phyloP scores from a whole-genome alignment of 2,888 invertebrate species.

The Druceiella hillmani region DNA sequence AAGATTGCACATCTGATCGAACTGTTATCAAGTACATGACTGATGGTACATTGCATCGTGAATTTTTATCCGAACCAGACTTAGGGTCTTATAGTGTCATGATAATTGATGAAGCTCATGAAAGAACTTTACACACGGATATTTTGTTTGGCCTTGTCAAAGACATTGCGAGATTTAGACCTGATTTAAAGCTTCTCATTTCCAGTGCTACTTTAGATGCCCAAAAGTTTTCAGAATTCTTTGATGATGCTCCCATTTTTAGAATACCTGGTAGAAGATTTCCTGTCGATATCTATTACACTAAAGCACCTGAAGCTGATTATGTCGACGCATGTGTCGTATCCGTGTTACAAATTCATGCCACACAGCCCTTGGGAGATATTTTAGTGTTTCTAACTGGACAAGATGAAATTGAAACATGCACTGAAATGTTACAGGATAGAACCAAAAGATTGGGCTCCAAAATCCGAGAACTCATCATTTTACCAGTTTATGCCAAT shows the following conservation, averaged over 20 bases:
- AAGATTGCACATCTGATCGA: conserved; percentile 97
- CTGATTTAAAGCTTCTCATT: conserved; percentile 92
- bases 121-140: conserved; percentile 96
- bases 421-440: conserved; percentile 85
- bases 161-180: conserved; percentile 89
- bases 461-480: conserved; percentile 86
- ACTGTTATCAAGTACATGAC: conserved; percentile 99
- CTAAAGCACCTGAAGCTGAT: conserved; percentile 98
- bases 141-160: conserved; percentile 96
- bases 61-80: conserved; percentile 97
- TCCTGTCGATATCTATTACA: conserved; percentile 98
- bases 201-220: conserved; percentile 98
- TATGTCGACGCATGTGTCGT: conserved; percentile 98
- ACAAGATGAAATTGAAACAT: conserved; percentile 87
- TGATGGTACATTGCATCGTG: conserved; percentile 95
- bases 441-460: conserved; percentile 87
- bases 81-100: conserved; percentile 94
- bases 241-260: conserved; percentile 98
- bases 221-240: conserved; percentile 95
- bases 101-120: conserved; percentile 99
- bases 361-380: conserved; percentile 94
- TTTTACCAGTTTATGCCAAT: conserved; percentile 97
- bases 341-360: conserved; percentile 95
- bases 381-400: conserved; percentile 95
- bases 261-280: conserved; percentile 95